Conservation (phyloP, 37 sponge, comb jelly and placozoan species). For the Axinella damicornis region DNA sequence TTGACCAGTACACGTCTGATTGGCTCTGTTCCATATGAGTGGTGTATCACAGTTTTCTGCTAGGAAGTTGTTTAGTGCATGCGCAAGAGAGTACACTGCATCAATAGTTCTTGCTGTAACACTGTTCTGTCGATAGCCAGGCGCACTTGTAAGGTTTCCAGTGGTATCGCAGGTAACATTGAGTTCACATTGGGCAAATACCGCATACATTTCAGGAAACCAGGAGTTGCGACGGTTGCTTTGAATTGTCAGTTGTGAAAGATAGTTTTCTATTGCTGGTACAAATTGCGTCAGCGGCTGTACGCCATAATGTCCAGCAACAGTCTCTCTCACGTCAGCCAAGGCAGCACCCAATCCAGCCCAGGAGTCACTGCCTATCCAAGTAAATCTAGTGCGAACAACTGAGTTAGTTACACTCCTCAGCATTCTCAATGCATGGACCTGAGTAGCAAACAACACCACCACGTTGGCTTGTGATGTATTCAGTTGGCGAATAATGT, state of each 20-base stretch:
- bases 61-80: conserved; percentile 60
- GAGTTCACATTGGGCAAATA: background rate
- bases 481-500: background rate
- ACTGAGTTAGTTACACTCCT: background rate
- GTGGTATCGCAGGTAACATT: background rate
- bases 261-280: conserved; percentile 37
- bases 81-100: conserved; percentile 69
- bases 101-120: conserved; percentile 55
- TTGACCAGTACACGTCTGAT: conserved; percentile 39
- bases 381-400: conserved; percentile 28
- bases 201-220: conserved; percentile 40
- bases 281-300: conserved; percentile 8
- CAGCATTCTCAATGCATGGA: background rate
- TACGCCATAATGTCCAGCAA: conserved; percentile 49
- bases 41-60: conserved; percentile 49
- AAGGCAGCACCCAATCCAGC: conserved; percentile 1
- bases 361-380: conserved; percentile 74
- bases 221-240: conserved; percentile 52
- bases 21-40: conserved; percentile 1
- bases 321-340: background rate
- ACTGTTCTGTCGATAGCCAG: conserved; percentile 23
- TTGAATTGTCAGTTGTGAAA: conserved; percentile 26
- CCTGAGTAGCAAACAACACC: conserved; percentile 12
- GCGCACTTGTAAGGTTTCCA: background rate
- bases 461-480: conserved; percentile 35